phyloP scores from a whole-genome alignment of 92 coral and sea anemone genomes.

The Epizoanthus stellaris region DNA sequence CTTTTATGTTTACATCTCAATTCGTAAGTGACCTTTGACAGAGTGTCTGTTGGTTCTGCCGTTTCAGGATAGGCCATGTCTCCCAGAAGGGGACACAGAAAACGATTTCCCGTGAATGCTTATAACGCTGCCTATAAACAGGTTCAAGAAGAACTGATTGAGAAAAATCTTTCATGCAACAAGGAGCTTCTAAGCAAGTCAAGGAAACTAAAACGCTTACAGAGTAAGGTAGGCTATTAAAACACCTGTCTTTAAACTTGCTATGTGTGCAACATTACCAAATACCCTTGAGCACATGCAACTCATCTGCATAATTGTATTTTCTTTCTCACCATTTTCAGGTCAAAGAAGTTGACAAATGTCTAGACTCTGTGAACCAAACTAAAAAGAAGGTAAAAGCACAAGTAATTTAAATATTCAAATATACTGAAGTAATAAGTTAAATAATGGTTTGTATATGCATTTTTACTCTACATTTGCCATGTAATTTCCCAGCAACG shows the following conservation, averaged over 20 bases:
- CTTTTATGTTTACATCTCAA: background rate
- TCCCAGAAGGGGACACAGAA: background rate
- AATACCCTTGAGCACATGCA: background rate
- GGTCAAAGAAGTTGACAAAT: background rate
- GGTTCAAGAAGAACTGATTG: background rate
- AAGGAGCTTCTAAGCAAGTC: background rate
- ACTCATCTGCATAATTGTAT: background rate
- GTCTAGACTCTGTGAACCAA: constrained; percentile 9
- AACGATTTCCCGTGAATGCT: background rate
- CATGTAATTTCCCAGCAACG: too few relatives aligned
- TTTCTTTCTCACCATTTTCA: constrained; percentile 2
- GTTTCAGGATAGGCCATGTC: background rate
- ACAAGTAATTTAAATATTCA: background rate
- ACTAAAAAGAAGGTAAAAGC: background rate
- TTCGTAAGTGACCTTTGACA: background rate
- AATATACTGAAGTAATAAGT: background rate
- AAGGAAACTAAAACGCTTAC: background rate
- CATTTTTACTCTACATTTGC: too few relatives aligned
- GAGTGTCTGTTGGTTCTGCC: background rate
- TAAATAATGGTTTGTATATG: too few relatives aligned
- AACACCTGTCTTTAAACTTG: background rate
- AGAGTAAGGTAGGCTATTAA: constrained; percentile 12
- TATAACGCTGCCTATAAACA: constrained; percentile 3
- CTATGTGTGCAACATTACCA: background rate
- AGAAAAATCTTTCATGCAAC: background rate